phyloP scores from a whole-genome alignment of 2,888 invertebrate species.

The Rhorus exstirpatorius region DNA sequence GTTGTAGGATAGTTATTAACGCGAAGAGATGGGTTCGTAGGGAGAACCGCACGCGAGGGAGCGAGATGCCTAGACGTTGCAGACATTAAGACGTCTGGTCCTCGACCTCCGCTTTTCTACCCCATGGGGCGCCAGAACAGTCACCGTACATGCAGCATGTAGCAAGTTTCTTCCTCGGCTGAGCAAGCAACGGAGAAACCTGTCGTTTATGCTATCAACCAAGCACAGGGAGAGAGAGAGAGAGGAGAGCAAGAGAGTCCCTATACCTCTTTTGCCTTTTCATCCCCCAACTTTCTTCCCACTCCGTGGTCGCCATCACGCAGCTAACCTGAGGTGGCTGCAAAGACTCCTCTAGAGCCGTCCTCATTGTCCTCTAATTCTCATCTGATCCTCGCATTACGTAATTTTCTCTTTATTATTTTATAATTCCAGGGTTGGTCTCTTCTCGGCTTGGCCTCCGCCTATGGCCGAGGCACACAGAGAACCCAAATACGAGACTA shows the following conservation, averaged over 20 bases:
- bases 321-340: conserved; percentile 69
- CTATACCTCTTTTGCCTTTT: conserved; percentile 53
- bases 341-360: conserved; percentile 64
- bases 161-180: conserved; percentile 54
- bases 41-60: conserved; percentile 46
- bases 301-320: conserved; percentile 63
- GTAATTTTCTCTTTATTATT: conserved; percentile 85
- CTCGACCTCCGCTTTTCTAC: conserved; percentile 80
- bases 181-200: conserved; percentile 47
- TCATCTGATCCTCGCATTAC: conserved; percentile 83
- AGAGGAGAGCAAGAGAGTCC: not conserved
- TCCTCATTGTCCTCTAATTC: conserved; percentile 82
- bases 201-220: conserved; percentile 27
- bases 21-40: conserved; percentile 6
- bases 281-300: conserved; percentile 57
- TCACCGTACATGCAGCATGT: conserved; percentile 44
- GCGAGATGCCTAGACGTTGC: conserved; percentile 76
- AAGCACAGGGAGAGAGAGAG: conserved; percentile 3
- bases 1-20: conserved; percentile 59
- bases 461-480: conserved; percentile 50
- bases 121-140: conserved; percentile 58
- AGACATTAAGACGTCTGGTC: conserved; percentile 85
- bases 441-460: conserved; percentile 67
- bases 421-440: conserved; percentile 79
- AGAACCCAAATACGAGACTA: conserved; percentile 42